Evolutionary conservation across 2,888 invertebrate genomes (phyloP), one percentile per base, ranked within the genome.

Genomic region (Notodonta ziczac): DNA sequence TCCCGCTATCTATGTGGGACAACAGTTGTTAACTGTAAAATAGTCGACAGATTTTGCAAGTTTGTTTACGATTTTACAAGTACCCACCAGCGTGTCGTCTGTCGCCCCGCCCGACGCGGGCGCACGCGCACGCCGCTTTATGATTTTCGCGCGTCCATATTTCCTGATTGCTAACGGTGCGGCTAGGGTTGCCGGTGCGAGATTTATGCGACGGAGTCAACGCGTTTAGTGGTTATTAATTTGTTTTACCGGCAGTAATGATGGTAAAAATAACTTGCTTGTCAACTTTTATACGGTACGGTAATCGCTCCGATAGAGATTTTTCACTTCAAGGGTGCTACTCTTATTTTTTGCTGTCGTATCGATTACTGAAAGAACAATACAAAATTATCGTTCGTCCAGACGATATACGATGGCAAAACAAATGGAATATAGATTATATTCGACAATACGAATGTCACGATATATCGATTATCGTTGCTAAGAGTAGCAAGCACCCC

Each of bases 81-180:
- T 61, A 67, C 60, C 69, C 73, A 24, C 24, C 24, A 24, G 68
- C 72, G 72, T 73, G 74, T 72, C 65, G 72, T 76, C 74, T 76
- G 74, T 76, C 76, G 64, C 61, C 55, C 60, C 59, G 58, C 60
- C 58, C 63, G 73, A 61, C 67, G 56, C 57, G 51, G 62, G 69
- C 70, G 74, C 77, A 76, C 77, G 75, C 77, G 74, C 75, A 61
- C n/a, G 56, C 59, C 67, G 75, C 76, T 87, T 88, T 89, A 88
- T 85, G 86, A 87, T 86, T 88, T 88, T 88, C 85, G 86, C 87
- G 85, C 87, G 82, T 80, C 77, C 80, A 87, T 86, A 86, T 83
- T 82, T 87, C 77, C 77, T 74, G 77, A 76, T 59, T 16, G 39
- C 73, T 85, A 84, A 86, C 85, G 84, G 86, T 76, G 58, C 73